phyloP scores from a whole-genome alignment of 2,888 invertebrate species.

The Caenorhabditis panamensis region DNA sequence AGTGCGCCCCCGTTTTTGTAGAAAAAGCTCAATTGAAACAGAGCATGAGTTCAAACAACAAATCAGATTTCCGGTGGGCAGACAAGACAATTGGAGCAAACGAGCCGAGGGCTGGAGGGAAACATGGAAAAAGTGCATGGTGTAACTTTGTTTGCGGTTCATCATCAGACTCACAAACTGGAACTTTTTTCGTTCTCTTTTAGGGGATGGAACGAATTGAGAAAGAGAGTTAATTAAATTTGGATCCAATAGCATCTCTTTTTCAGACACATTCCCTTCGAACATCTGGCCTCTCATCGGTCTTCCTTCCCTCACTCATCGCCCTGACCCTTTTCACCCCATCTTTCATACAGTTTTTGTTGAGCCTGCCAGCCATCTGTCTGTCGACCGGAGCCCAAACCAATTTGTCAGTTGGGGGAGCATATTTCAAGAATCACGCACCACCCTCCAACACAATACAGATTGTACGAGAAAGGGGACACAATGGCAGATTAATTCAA shows the following conservation, averaged over 20 bases:
- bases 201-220: background rate
- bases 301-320: background rate
- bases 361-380: constrained; percentile 21
- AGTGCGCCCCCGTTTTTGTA: background rate
- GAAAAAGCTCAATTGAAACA: background rate
- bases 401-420: constrained; percentile 30
- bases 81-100: constrained; percentile 28
- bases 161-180: background rate
- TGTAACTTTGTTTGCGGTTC: constrained; percentile 37
- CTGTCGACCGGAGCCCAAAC: background rate
- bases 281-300: constrained; percentile 1
- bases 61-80: constrained; percentile 15
- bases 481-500: constrained; percentile 45
- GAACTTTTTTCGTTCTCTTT: constrained; percentile 1
- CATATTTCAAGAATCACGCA: constrained; percentile 57
- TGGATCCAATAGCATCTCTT: background rate
- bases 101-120: background rate
- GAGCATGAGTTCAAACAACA: constrained; percentile 18
- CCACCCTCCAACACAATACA: background rate
- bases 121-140: constrained; percentile 30
- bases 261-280: background rate
- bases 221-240: background rate
- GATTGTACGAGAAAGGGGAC: constrained; percentile 10
- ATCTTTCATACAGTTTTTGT: constrained; percentile 41
- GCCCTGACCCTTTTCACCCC: background rate